Evolutionary conservation across 92 coral and sea anemone species (phyloP), one percentile per base, ranked within the genome.

Genomic region (Muricea muricata): DNA sequence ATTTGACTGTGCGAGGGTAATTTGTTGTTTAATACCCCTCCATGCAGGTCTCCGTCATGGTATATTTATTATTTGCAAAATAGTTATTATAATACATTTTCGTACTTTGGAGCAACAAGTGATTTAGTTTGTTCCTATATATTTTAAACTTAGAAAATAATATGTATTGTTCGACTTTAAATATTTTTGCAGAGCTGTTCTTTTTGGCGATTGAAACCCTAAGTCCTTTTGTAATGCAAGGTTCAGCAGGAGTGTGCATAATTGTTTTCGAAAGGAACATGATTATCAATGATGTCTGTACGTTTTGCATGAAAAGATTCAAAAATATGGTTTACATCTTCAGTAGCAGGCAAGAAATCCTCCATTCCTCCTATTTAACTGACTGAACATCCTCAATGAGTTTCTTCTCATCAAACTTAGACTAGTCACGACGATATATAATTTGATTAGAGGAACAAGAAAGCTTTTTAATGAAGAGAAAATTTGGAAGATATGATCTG

Each of bases 191-290:
- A n/a, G n/a, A n/a, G n/a, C n/a, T n/a, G n/a, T n/a, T n/a, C n/a
- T n/a, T n/a, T n/a, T n/a, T n/a, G n/a, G n/a, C n/a, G 37, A 65
- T 55, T 20, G 85, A 80, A 4, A 35, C 48, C 33, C 58, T 79
- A 58, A 80, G 73, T 11, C 76, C 77, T 57, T 80, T 80, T 31
- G 85, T 63, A 54, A 65, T 79, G 73, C 84, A 60, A 2, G 84
- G 75, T 60, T 48, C 57, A 14, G 75, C 35, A 45, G n/a, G 48
- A 31, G 39, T 7, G 55, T 58, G 31, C 63, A 76, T 60, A 14
- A 7, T 7, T 42, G 7, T 42, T 65, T 65, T 65, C 14, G 28
- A 26, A 12, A 23, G 33, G 33, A 5, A 65, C 33, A 11, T 65
- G 72, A 28, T 65, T 65, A 11, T 65, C 72, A 11, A 65, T 65